Conservation (phyloP, 2,113 vertebrate species). For the Pogona vitticeps region DNA sequence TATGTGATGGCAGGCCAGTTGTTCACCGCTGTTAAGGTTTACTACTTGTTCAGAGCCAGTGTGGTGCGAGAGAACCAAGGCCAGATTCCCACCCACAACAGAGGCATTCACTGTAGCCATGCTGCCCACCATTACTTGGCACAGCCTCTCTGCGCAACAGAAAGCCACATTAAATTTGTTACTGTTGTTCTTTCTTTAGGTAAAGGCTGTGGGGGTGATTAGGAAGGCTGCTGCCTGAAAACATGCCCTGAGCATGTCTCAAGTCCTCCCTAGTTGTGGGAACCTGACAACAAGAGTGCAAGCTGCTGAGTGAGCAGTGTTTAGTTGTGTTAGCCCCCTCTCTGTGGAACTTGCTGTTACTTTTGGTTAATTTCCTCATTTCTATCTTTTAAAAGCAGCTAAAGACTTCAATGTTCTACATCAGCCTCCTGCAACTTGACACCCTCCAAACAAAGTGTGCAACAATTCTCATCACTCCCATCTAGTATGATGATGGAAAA, state of each 20-base stretch:
- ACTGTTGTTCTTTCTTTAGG: not conserved
- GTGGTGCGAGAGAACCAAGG: not conserved
- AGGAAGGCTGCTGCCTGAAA: not conserved
- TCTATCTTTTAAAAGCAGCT: not conserved
- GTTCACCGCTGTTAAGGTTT: not conserved
- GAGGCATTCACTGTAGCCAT: not conserved
- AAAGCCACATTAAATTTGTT: not conserved
- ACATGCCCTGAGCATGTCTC: not conserved
- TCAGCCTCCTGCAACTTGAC: not conserved
- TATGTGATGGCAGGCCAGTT: not conserved
- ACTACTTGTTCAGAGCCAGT: not conserved
- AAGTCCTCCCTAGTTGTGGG: not conserved
- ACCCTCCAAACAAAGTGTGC: not conserved
- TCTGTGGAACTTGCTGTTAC: not conserved
- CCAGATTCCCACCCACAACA: not conserved
- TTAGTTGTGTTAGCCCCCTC: not conserved
- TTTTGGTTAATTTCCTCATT: not conserved
- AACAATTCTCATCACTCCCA: not conserved
- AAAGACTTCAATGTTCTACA: not conserved
- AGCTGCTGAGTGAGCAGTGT: not conserved
- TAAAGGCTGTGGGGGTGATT: not conserved
- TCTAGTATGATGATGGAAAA: not conserved
- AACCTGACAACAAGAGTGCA: not conserved
- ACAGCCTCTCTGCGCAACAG: not conserved
- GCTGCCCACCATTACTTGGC: not conserved